phyloP scores from a whole-genome alignment of 2,888 invertebrate species.

The Pseudococcus jackbeardsleyi region DNA sequence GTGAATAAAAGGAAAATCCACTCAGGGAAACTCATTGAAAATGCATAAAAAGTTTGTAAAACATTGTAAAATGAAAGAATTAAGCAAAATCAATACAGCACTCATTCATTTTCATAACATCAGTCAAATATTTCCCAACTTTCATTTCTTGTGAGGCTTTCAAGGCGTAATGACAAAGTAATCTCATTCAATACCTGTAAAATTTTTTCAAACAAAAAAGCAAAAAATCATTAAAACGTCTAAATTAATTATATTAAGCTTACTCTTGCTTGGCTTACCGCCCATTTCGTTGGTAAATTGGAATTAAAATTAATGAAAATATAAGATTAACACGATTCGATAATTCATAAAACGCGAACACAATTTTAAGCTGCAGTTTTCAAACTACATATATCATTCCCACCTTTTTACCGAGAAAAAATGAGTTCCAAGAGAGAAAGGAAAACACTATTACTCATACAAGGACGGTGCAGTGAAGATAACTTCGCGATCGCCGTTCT shows the following conservation, averaged over 20 bases:
- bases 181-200: background rate
- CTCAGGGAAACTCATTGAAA: no score
- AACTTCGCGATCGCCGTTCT: background rate
- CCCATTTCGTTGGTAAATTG: background rate
- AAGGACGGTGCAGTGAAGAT: conserved; percentile 26
- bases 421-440: background rate
- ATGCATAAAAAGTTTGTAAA: no score
- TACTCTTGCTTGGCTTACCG: conserved; percentile 51
- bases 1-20: no score
- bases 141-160: no score
- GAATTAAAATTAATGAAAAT: background rate
- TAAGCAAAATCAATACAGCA: no score
- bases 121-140: no score
- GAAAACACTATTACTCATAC: conserved; percentile 46
- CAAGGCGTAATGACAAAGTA: no score
- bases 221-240: background rate
- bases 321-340: background rate
- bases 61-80: no score
- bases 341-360: background rate
- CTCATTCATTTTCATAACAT: no score
- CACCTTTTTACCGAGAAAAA: background rate
- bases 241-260: background rate
- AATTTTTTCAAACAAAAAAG: background rate
- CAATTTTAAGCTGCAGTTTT: background rate
- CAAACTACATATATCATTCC: background rate